These are phyloP conservation scores for Phyllotis vaccarum DNA, from an alignment of 2,797 vertebrate genomes.

Conservation along the genomic window DNA sequence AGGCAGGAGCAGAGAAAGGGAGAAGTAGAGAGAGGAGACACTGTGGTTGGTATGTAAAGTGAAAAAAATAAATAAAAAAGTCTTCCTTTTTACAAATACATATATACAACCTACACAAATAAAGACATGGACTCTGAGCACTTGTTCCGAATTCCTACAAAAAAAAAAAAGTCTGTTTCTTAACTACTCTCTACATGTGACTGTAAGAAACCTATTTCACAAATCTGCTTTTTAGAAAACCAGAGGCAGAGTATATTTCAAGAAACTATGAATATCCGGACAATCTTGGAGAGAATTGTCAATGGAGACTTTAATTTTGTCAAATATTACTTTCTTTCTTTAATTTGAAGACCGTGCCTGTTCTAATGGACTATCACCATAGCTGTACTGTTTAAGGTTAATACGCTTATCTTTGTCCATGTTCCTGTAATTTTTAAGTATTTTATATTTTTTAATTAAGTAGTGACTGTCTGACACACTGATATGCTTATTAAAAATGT, in stretches of 20 bases:
- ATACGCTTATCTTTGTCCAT: neutral
- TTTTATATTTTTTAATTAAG: conserved; percentile 7
- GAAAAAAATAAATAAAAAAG: no score
- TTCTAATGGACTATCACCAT: neutral
- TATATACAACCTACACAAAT: neutral
- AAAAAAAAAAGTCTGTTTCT: neutral
- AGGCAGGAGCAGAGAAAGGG: no score
- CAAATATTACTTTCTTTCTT: conserved; percentile 17
- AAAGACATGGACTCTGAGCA: neutral
- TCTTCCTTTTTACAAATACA: neutral
- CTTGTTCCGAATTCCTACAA: neutral
- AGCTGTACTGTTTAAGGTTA: neutral
- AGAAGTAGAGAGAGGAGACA: no score
- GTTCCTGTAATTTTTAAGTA: conserved; percentile 44
- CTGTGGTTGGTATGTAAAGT: no score
- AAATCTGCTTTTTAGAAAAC: conserved; percentile 46
- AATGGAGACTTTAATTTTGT: conserved; percentile 30
- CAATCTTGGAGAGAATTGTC: conserved; percentile 9
- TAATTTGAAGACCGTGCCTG: neutral
- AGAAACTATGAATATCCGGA: neutral
- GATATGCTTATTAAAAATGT: neutral
- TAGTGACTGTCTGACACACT: neutral
- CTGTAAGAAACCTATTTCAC: neutral
- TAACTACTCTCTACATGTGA: neutral
- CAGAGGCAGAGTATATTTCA: neutral